Conservation (phyloP, 2,113 vertebrate genomes). For the Psittacula cyanocephala region DNA sequence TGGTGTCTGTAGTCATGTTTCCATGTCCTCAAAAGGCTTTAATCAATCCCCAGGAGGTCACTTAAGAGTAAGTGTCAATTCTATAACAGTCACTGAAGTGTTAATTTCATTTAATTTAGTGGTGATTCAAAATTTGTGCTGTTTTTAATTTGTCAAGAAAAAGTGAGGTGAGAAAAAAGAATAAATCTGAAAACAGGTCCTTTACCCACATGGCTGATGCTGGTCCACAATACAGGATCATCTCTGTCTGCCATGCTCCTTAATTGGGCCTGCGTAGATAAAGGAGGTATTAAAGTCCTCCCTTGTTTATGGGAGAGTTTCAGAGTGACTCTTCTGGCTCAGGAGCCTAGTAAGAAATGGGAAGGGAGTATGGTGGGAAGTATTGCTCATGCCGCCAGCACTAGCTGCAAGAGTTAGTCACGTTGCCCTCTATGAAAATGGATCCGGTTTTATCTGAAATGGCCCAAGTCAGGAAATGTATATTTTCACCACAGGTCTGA, state of each 20-base stretch:
- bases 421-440: neutral
- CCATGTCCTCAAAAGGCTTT: neutral
- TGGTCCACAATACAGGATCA: neutral
- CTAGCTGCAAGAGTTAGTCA: neutral
- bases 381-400: fast-evolving
- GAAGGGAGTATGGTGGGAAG: neutral
- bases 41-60: neutral
- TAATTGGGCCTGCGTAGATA: neutral
- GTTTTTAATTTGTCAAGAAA: neutral
- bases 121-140: neutral
- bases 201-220: neutral
- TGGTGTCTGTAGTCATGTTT: neutral
- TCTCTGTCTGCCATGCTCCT: neutral
- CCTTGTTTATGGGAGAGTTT: neutral
- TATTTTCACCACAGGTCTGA: neutral
- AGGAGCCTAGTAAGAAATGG: neutral
- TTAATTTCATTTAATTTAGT: neutral
- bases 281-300: neutral
- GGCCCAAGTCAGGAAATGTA: neutral
- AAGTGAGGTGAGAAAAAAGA: neutral
- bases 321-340: neutral
- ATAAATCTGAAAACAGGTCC: neutral
- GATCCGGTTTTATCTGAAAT: neutral
- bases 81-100: neutral
- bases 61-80: neutral